phyloP scores from a whole-genome alignment of 2,113 vertebrate genomes.

The Alligator mississippiensis region DNA sequence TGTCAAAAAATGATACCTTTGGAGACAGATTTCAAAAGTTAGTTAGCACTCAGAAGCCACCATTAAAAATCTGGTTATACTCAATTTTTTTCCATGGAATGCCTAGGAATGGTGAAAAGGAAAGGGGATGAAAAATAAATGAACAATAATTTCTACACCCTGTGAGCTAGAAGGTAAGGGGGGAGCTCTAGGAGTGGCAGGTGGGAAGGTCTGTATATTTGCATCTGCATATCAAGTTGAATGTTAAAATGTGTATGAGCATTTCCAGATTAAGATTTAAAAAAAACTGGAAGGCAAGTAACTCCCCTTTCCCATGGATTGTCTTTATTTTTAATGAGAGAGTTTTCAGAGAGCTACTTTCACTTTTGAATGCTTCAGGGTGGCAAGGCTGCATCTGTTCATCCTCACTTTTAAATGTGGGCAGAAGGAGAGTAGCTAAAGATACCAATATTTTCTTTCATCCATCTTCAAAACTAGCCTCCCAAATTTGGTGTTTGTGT shows the following conservation, averaged over 20 bases:
- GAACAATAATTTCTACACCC: background rate
- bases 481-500: too few relatives aligned
- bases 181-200: background rate
- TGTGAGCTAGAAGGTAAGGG: background rate
- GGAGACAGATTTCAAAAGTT: background rate
- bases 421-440: too few relatives aligned
- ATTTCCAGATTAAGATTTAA: background rate
- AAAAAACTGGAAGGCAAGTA: background rate
- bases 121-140: background rate
- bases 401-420: too few relatives aligned
- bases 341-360: too few relatives aligned
- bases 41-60: background rate
- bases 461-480: too few relatives aligned
- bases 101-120: background rate
- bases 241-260: background rate
- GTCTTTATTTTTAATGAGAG: background rate
- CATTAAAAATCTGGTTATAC: background rate
- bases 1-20: background rate
- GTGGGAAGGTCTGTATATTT: background rate
- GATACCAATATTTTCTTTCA: too few relatives aligned
- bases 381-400: background rate
- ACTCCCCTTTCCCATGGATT: background rate
- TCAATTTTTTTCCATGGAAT: background rate
- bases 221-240: background rate
- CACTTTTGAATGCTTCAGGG: accelerated